phyloP scores from a whole-genome alignment of 2,113 vertebrate species.

The Hoplias malabaricus region DNA sequence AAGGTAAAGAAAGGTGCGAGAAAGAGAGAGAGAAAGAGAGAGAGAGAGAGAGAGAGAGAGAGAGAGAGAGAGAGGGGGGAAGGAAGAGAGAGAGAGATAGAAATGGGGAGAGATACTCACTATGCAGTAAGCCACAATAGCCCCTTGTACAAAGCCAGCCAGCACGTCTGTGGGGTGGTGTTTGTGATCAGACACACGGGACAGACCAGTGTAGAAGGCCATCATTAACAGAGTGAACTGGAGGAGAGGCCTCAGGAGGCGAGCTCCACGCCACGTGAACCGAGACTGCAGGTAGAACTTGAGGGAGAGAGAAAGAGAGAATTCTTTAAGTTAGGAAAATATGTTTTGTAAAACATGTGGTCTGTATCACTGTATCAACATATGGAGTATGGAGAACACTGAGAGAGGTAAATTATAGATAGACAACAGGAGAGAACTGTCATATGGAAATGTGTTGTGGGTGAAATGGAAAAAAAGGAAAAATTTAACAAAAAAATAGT shows the following conservation, averaged over 20 bases:
- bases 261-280: conserved; percentile 71
- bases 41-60: background rate
- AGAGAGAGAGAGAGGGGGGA: background rate
- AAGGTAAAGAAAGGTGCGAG: no score
- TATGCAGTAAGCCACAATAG: conserved; percentile 79
- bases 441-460: no score
- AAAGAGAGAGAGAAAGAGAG: background rate
- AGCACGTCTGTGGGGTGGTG: conserved; percentile 76
- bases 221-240: conserved; percentile 77
- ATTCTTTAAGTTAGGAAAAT: no score
- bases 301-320: background rate
- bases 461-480: no score
- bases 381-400: no score
- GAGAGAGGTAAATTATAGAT: no score
- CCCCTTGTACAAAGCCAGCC: conserved; percentile 75
- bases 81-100: background rate
- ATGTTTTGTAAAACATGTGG: no score
- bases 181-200: conserved; percentile 73
- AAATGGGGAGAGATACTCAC: conserved; percentile 60
- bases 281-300: conserved; percentile 80
- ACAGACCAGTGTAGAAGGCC: conserved; percentile 76
- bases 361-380: no score
- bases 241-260: conserved; percentile 68
- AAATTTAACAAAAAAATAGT: no score
- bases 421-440: no score